phyloP scores from a whole-genome alignment of 2,888 invertebrate species.

The Scelioninae gen. 1 region DNA sequence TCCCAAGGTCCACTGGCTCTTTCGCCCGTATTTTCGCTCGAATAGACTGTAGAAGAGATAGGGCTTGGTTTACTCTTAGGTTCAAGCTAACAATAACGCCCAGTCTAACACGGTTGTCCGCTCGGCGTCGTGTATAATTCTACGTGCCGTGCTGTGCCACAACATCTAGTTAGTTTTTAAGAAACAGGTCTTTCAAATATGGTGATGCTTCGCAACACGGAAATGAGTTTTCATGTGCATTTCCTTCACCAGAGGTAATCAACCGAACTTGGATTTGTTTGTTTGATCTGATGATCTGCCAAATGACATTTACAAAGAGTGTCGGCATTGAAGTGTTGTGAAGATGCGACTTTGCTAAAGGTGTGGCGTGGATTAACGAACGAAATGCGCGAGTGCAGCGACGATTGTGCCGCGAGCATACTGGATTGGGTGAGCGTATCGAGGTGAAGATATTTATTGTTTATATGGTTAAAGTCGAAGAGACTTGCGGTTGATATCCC shows the following conservation, averaged over 20 bases:
- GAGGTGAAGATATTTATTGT: conserved; percentile 47
- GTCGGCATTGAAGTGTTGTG: conserved; percentile 25
- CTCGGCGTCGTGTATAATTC: conserved; percentile 54
- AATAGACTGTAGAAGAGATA: conserved; percentile 79
- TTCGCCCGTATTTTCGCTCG: conserved; percentile 67
- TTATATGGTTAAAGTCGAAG: conserved; percentile 61
- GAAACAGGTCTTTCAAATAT: conserved; percentile 43
- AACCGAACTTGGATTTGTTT: not conserved
- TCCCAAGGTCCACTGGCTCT: conserved; percentile 71
- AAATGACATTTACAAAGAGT: conserved; percentile 20
- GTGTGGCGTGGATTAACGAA: conserved; percentile 40
- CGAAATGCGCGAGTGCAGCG: conserved; percentile 81
- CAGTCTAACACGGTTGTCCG: conserved; percentile 81
- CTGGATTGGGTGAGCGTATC: conserved; percentile 45
- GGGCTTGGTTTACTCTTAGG: conserved; percentile 73
- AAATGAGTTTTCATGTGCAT: not conserved
- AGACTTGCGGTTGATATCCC: conserved; percentile 74
- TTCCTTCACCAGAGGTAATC: not conserved
- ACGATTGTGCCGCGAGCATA: conserved; percentile 78
- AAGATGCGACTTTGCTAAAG: conserved; percentile 29
- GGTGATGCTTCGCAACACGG: conserved; percentile 19
- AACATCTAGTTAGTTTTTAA: conserved; percentile 1
- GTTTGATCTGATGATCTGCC: not conserved
- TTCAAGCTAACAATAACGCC: conserved; percentile 82
- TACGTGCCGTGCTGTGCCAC: conserved; percentile 1